Evolutionary conservation across 2,888 invertebrate genomes (phyloP), one percentile per base, ranked within the genome.

Genomic region (Drosophila sordidula): DNA sequence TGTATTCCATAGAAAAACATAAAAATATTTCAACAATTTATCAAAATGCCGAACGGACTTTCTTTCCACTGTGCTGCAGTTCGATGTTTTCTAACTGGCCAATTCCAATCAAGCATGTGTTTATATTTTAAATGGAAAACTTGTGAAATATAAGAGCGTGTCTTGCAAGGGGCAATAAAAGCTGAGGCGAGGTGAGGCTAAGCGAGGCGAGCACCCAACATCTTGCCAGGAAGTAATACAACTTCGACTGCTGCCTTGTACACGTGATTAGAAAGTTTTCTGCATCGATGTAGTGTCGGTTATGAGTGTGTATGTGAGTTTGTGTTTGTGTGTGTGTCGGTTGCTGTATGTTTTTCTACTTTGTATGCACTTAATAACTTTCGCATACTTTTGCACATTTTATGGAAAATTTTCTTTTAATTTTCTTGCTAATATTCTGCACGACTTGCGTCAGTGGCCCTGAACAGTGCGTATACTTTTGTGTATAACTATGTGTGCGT

Each of bases 341-440:
- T 57, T 59, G 65, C 64, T 69, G 51, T 63, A 65, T 83, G 82
- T 82, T 88, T 82, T 86, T 80, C 83, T 88, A 86, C 87, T 88
- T 82, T 78, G 89, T 87, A 84, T 89, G 84, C 89, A 88, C 84
- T 87, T 85, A 85, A 85, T 85, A 85, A 85, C 84, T 85, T 85
- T 85, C 74, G 79, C 89, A 85, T 87, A 87, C 87, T 87, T 87
- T 88, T 87, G 72, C 84, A 84, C 87, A 85, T 85, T 89, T 89
- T 89, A 79, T 82, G 75, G 75, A 80, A 85, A 70, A 87, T 85
- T 70, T 86, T 83, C 75, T 79, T 80, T 78, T 76, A 71, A 80
- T 80, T 73, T 80, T 73, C 78, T 76, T 62, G 71, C 75, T 69
- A 71, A 84, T 70, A 71, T 75, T 80, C 68, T 67, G 61, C 73